phyloP scores from a whole-genome alignment of 2,113 vertebrate species.

The Columba janthina region DNA sequence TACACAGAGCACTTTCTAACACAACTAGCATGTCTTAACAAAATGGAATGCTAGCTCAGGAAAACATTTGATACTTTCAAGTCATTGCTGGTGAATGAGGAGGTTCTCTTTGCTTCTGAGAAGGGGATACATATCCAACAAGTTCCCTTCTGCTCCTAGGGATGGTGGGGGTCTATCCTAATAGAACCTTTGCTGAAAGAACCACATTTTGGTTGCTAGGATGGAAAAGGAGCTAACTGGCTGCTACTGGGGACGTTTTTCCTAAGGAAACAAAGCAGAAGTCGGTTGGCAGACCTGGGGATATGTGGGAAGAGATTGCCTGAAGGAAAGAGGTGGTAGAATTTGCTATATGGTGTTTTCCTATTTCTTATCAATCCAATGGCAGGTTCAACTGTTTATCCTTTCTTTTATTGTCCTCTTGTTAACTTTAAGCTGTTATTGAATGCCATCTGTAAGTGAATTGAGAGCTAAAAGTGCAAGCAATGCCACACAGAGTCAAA shows the following conservation, averaged over 20 bases:
- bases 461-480: not conserved
- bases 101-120: not conserved
- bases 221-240: not conserved
- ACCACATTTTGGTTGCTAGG: constrained; percentile 7
- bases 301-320: not conserved
- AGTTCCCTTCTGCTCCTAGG: not conserved
- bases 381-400: not conserved
- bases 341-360: not conserved
- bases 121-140: not conserved
- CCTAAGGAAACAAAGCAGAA: constrained; percentile 13
- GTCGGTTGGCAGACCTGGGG: not conserved
- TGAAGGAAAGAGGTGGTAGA: not conserved
- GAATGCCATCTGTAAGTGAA: not conserved
- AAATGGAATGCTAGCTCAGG: constrained; percentile 13
- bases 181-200: constrained; percentile 30
- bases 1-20: constrained; percentile 9
- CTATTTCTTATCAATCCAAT: not conserved
- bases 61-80: constrained; percentile 16
- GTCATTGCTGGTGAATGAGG: not conserved
- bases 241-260: not conserved
- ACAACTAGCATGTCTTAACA: not conserved
- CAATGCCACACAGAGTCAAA: not conserved
- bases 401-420: not conserved
- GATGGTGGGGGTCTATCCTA: not conserved
- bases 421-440: not conserved